Evolutionary conservation across 2,888 invertebrate genomes (phyloP).

Genomic region (Atrina japonica): DNA sequence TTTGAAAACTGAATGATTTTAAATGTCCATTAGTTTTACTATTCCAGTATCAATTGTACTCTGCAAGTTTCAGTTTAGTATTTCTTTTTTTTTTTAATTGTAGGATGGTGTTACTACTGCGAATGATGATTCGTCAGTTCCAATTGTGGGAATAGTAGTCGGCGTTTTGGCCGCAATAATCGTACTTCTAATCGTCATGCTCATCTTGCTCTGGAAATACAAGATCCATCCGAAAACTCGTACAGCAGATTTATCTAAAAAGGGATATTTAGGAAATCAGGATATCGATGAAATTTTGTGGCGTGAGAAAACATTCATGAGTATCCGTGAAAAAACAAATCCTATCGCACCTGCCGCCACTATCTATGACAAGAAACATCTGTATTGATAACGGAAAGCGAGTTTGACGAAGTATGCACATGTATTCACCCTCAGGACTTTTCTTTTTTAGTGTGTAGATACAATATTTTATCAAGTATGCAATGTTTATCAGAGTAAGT

Average conservation of each 20-base stretch:
- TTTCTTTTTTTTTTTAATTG: too few relatives aligned
- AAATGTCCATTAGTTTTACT: too few relatives aligned
- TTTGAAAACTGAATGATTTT: too few relatives aligned
- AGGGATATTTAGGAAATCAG: slow-evolving; percentile 20
- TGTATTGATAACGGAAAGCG: too few relatives aligned
- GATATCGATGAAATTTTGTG: slow-evolving; percentile 26
- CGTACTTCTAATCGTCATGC: slow-evolving; percentile 32
- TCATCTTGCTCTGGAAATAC: slow-evolving; percentile 53
- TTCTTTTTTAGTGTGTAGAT: too few relatives aligned
- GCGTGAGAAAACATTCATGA: slow-evolving; percentile 44
- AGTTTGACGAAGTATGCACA: too few relatives aligned
- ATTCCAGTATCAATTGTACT: too few relatives aligned
- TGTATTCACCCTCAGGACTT: too few relatives aligned
- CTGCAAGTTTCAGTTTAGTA: too few relatives aligned
- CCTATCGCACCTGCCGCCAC: slow-evolving; percentile 33
- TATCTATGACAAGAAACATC: slow-evolving; percentile 6
- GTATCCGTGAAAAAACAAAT: slow-evolving; percentile 29
- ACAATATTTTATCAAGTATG: too few relatives aligned
- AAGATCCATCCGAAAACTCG: slow-evolving; percentile 56
- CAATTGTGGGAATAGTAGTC: slow-evolving; percentile 32
- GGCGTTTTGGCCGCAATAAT: slow-evolving; percentile 40
- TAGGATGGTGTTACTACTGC: too few relatives aligned
- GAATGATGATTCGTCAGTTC: not conserved
- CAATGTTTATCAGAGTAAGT: too few relatives aligned
- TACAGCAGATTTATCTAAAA: slow-evolving; percentile 31